phyloP scores from a whole-genome alignment of 2,888 invertebrate species.

The Eupithecia subumbrata region DNA sequence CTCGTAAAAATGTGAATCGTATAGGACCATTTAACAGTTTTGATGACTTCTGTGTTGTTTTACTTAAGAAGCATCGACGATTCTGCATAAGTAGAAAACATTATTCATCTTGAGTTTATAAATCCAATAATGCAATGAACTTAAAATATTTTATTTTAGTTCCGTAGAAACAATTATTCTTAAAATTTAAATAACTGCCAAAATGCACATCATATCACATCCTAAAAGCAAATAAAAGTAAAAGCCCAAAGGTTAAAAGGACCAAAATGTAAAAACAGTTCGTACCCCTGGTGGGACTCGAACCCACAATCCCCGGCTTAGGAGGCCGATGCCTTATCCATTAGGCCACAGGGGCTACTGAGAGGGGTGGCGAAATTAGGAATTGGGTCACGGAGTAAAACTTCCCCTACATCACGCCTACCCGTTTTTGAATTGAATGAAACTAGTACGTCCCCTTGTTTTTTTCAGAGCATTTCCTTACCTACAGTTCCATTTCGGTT shows the following conservation, averaged over 20 bases:
- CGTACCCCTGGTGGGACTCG: constrained; percentile 89
- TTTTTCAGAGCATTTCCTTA: background rate
- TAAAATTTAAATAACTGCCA: background rate
- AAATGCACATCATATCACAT: background rate
- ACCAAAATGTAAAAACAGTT: background rate
- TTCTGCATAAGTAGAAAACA: background rate
- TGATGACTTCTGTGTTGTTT: background rate
- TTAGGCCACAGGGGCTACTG: constrained; percentile 88
- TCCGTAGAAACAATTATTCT: too few relatives aligned
- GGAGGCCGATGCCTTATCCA: constrained; percentile 91
- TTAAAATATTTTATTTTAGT: background rate
- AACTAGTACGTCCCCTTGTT: background rate
- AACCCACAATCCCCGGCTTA: constrained; percentile 91
- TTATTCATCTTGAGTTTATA: background rate
- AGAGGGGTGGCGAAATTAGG: constrained; percentile 21
- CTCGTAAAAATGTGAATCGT: background rate
- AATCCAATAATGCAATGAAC: background rate
- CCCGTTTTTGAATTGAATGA: background rate
- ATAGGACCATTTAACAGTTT: background rate
- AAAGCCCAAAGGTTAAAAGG: background rate
- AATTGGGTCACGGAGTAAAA: background rate
- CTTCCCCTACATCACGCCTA: background rate
- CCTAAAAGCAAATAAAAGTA: background rate
- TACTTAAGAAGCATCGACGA: background rate
- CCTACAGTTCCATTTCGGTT: too few relatives aligned